Evolutionary conservation across 2,113 vertebrate genomes (phyloP), one percentile per base, ranked within the genome.

Genomic region (Anhinga anhinga): DNA sequence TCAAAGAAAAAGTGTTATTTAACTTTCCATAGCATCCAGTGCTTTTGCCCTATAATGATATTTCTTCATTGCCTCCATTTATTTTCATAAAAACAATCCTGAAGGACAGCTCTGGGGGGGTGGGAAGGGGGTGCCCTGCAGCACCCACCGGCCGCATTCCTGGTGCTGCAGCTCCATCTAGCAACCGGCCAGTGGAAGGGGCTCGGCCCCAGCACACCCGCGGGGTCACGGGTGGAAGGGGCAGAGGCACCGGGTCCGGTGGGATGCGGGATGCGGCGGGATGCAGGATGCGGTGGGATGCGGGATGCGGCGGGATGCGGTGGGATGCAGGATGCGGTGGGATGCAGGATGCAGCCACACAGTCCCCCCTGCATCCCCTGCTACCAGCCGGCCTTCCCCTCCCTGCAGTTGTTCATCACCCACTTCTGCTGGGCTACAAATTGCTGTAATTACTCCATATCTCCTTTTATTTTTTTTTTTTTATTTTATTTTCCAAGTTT

Each of bases 141-240:
- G 59, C 13, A 0, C 59, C 50, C 50, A 2, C 38, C 49, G 6
- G 22, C 15, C 26, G 11, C 95, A 98, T 98, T 98, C 96, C 95
- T 97, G 97, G 91, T 88, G 94, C 97, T 98, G 93, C 97, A 98
- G 98, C 98, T 98, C 98, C 98, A 98, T 88, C 98, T 98, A 94
- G 86, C 58, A 70, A 38, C 81, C 14, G 49, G 47, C 15, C 78
- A 5, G 10, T 3, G 58, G 44, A 76, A 79, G 42, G 11, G 56
- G 40, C 87, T 20, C 26, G 17, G 50, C 30, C 40, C 38, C 8
- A 11, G 59, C 40, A 8, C 26, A 10, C 20, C 53, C 15, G 5
- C 20, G 22, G 80, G n/a, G 21, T 27, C 55, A 29, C 6, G 19
- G 19, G 40, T 34, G 44, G 36, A 32, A 55, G 25, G 27, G 40